Evolutionary conservation across 37 sponge, comb jelly and placozoan genomes (phyloP), one percentile per base, ranked within the genome.

Genomic region (Axinella damicornis): DNA sequence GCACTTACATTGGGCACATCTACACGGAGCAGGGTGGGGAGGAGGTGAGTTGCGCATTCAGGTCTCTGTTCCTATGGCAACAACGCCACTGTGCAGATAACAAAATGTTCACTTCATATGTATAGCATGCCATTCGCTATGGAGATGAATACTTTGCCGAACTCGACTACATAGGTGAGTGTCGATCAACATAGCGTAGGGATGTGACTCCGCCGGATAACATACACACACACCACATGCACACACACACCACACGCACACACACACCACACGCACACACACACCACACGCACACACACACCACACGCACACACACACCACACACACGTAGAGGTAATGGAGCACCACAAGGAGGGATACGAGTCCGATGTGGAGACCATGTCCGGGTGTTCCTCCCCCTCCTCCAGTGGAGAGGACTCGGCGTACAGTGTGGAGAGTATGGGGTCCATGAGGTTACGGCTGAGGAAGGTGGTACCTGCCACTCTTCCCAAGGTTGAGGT

Each of bases 101-200:
- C 35, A 1, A 28, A 40, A 24, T 32, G 41, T 4, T 78, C 24
- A 70, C 53, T 15, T 77, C 2, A 15, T 56, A n/a, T 35, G 12
- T 65, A 21, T 38, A 87, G 88, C 38, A 57, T 32, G 88, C 66
- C 30, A 31, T 28, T 0, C 30, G 14, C 1, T 70, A 73, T 74
- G 95, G 94, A 33, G 98, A 97, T 63, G 87, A 93, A n/a, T 97
- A 95, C 52, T 71, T 93, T 60, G 98, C 96, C 0, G 98, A 97
- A 21, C 54, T 97, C 75, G 98, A 97, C 62, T 94, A 95, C 73
- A 87, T 97, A 58, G 97, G 96, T 97, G 70, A 82, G 33, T 30
- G 14, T 67, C 68, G 25, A 11, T 64, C 46, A 12, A 36, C 21
- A 13, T 11, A 20, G 14, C 24, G 18, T 65, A 13, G 15, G 14